Percentiles rank a stretch among this genome's conserved stretches.
These are phyloP conservation scores for Bettongia penicillata DNA, from an alignment of 2,113 vertebrate genomes.

Conservation along the genomic window DNA sequence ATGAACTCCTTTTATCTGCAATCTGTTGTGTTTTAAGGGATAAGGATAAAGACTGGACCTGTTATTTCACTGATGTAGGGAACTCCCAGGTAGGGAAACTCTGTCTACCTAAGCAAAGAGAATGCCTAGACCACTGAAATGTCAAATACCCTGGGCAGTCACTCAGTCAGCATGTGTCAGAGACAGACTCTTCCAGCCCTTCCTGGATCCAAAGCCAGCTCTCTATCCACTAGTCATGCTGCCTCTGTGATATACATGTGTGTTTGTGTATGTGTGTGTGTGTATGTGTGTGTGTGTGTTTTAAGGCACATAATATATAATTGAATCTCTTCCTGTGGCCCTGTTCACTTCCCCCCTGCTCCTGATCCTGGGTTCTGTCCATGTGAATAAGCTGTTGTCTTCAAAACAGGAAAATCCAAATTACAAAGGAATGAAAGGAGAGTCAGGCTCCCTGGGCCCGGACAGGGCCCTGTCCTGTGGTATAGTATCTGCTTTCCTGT, in stretches of 20 bases:
- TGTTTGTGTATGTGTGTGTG: no score
- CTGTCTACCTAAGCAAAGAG: neutral
- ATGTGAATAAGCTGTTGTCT: slow-evolving; percentile 81
- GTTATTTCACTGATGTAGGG: neutral
- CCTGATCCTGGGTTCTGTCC: slow-evolving; percentile 20
- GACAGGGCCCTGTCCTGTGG: slow-evolving; percentile 86
- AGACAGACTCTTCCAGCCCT: neutral
- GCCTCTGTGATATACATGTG: neutral
- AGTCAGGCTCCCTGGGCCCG: slow-evolving; percentile 81
- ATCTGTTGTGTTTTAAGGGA: neutral
- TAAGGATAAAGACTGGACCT: no score
- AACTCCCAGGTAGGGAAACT: neutral
- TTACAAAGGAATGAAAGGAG: slow-evolving; percentile 76
- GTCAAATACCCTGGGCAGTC: neutral
- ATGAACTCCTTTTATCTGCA: neutral
- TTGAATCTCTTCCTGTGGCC: neutral
- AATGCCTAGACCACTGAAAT: neutral
- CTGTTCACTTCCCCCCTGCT: accelerated
- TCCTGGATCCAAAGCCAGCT: neutral
- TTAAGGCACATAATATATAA: neutral
- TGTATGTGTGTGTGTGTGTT: neutral
- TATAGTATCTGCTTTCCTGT: slow-evolving; percentile 82
- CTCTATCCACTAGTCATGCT: neutral
- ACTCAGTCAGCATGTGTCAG: neutral
- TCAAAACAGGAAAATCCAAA: slow-evolving; percentile 81